A percentile compares a stretch with the other conserved stretches of the same genome.
These are phyloP conservation scores for Mystacides longicornis DNA, from an alignment of 2,888 invertebrate species.

Conservation along the genomic window DNA sequence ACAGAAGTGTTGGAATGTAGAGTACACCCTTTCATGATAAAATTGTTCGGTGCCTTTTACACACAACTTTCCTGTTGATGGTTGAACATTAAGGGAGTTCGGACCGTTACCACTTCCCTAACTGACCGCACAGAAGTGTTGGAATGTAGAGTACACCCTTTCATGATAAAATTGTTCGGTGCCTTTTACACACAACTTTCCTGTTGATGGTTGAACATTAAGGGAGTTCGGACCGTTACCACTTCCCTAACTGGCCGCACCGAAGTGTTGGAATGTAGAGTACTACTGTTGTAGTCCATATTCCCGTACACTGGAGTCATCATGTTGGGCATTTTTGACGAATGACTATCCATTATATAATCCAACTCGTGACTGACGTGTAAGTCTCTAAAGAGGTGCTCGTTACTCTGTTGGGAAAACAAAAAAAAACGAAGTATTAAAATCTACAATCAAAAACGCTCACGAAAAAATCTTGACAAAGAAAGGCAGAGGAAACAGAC, in stretches of 20 bases:
- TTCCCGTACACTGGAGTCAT: constrained; percentile 16
- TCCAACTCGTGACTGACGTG: constrained; percentile 14
- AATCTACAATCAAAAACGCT: too few species aligned
- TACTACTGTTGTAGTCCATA: constrained; percentile 21
- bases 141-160: constrained; percentile 19
- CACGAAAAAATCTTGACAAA: too few species aligned
- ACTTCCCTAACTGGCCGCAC: constrained; percentile 45
- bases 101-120: constrained; percentile 59
- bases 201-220: constrained; percentile 55
- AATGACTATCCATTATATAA: constrained; percentile 12
- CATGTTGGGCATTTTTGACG: constrained; percentile 10
- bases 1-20: constrained; percentile 17
- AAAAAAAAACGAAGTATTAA: neutral
- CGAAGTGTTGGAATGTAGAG: constrained; percentile 19
- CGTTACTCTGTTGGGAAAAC: constrained; percentile 12
- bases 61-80: constrained; percentile 60
- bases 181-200: constrained; percentile 65
- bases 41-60: too few species aligned
- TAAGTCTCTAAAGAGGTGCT: constrained; percentile 18
- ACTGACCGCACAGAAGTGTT: constrained; percentile 26
- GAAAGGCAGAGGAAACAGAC: too few species aligned
- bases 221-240: constrained; percentile 59
- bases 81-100: constrained; percentile 60
- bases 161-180: too few species aligned
- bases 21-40: too few species aligned